Evolutionary conservation across 2,113 vertebrate species (phyloP), one percentile per base, ranked within the genome.

Genomic region (Chlorodrepanis virens): DNA sequence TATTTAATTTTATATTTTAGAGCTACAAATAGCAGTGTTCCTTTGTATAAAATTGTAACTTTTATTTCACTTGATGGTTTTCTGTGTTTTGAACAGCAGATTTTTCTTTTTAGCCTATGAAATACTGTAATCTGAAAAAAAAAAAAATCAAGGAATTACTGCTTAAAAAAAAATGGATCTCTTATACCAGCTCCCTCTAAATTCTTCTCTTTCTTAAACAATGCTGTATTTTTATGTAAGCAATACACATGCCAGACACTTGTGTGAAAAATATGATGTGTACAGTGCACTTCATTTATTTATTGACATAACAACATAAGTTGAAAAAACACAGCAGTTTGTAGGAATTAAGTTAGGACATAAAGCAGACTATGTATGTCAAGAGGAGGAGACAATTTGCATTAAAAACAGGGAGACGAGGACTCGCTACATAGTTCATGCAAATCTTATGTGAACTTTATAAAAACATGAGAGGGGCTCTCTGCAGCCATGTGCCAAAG

Each of bases 311-410:
- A 82, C 80, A 93, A 40, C 83, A 6, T 75, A 64, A 91, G 49
- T 45, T 96, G 90, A 91, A 93, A 91, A 97, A 90, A 21, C 61
- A 61, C 94, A 96, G 94, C 5, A 6, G 88, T 94, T 95, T 91
- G 70, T 50, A 90, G 78, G 96, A 95, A 89, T 95, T 91, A 95
- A 93, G 65, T 96, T 96, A 92, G 84, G 92, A 96, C 49, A 94
- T 80, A 80, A 94, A 94, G 0, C 96, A 97, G 90, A 89, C 70
- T 93, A 64, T 85, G 91, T 82, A 25, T 95, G 93, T 92, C 90
- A 96, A 87, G 75, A 94, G 76, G 72, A 93, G 77, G 74, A 84
- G 79, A 95, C 89, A 53, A 94, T 90, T 88, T 61, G 53, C 63
- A 53, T 89, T 95, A 77, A 84, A 97, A 95, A 4, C 37, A 72